Conservation (phyloP, 2,797 vertebrate genomes). For the Artibeus jamaicensis region DNA sequence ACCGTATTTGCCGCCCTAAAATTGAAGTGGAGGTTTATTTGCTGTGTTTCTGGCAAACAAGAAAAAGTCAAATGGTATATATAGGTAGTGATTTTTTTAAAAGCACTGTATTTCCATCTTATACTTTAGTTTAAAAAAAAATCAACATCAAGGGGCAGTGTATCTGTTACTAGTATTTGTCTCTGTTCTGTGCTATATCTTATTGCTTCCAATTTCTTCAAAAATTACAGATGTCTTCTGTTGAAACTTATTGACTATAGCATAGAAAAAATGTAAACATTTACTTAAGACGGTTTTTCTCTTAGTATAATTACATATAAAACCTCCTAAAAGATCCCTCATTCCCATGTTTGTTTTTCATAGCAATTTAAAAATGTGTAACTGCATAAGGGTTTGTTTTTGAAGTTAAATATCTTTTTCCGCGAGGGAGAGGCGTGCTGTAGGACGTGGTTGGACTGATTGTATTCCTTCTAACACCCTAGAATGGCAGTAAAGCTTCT, state of each 20-base stretch:
- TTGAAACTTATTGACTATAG: not conserved
- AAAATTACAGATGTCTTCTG: not conserved
- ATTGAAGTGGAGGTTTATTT: not conserved
- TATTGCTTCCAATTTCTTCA: not conserved
- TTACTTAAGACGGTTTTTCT: not conserved
- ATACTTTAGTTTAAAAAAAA: not conserved
- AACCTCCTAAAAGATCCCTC: not conserved
- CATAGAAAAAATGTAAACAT: not conserved
- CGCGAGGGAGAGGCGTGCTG: not conserved
- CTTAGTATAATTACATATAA: slow-evolving; percentile 2
- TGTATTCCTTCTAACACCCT: not conserved
- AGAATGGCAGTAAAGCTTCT: not conserved
- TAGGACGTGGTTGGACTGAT: not conserved
- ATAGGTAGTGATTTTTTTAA: not conserved
- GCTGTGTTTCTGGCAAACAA: not conserved
- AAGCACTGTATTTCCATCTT: not conserved
- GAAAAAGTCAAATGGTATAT: not conserved
- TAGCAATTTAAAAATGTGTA: not conserved
- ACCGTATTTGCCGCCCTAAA: not conserved
- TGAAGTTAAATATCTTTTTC: not conserved
- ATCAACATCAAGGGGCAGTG: not conserved
- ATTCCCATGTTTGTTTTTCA: not conserved
- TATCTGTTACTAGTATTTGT: not conserved
- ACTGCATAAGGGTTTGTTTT: not conserved
- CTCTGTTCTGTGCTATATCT: not conserved